phyloP scores from a whole-genome alignment of 2,888 invertebrate species.

The Imbricaverruca yamaguchii region DNA sequence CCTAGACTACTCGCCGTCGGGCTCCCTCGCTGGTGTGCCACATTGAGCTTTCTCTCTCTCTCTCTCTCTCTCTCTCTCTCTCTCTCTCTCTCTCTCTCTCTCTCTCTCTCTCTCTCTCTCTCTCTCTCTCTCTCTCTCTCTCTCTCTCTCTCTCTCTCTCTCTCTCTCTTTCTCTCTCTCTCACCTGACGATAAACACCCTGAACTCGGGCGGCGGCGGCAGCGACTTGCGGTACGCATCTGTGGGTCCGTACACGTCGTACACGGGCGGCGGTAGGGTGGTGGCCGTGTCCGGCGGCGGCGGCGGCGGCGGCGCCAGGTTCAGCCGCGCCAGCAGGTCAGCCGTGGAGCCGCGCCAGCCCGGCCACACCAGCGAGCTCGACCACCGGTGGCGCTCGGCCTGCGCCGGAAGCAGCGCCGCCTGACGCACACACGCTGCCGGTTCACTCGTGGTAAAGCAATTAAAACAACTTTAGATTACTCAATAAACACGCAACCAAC shows the following conservation, averaged over 20 bases:
- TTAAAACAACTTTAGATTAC: neutral
- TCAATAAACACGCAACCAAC: too few species aligned
- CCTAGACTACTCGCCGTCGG: too few species aligned
- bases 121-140: too few species aligned
- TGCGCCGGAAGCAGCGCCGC: neutral
- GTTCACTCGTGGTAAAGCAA: neutral
- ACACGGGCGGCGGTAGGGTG: neutral
- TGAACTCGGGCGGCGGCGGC: slow-evolving; percentile 3
- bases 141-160: too few species aligned
- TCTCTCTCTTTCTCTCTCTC: too few species aligned
- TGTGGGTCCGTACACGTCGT: neutral
- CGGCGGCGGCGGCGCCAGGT: neutral
- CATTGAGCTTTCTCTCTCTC: too few species aligned
- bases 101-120: too few species aligned
- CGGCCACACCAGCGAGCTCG: neutral
- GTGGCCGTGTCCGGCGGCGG: neutral
- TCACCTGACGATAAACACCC: slow-evolving; percentile 4
- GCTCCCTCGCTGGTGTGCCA: too few species aligned
- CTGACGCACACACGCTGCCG: neutral
- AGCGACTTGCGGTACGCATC: neutral
- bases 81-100: too few species aligned
- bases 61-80: too few species aligned
- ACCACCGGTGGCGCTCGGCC: too few species aligned
- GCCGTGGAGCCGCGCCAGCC: slow-evolving; percentile 1
- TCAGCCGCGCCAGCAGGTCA: neutral